phyloP scores from a whole-genome alignment of 2,113 vertebrate genomes.

The Saguinus imperator region DNA sequence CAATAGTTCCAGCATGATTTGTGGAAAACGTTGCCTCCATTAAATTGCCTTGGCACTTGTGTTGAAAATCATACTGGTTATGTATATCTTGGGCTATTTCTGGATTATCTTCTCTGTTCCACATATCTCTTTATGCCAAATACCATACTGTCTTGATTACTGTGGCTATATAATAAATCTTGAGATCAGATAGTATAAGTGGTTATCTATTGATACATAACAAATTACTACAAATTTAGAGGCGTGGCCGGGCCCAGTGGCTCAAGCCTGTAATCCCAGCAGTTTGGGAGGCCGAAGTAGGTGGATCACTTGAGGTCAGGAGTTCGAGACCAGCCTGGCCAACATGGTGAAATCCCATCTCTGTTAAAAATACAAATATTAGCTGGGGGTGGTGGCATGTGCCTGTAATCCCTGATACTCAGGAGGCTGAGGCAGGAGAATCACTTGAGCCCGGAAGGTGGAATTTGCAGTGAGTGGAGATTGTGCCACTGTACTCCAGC shows the following conservation, averaged over 20 bases:
- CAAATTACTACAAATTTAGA: background rate
- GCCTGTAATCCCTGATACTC: too few relatives aligned
- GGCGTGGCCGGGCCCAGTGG: background rate
- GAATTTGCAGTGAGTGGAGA: too few relatives aligned
- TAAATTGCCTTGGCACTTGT: constrained; percentile 5
- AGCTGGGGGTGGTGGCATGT: too few relatives aligned
- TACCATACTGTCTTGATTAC: background rate
- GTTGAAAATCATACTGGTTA: background rate
- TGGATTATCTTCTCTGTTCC: background rate
- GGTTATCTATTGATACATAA: background rate
- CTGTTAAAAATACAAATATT: too few relatives aligned
- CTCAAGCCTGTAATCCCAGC: too few relatives aligned
- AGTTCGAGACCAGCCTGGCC: too few relatives aligned
- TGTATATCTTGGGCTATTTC: background rate
- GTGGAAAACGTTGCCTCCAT: background rate
- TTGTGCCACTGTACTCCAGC: too few relatives aligned
- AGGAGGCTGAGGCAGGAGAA: too few relatives aligned
- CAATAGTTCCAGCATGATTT: background rate
- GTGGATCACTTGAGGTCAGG: too few relatives aligned
- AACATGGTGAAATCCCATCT: too few relatives aligned
- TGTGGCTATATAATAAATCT: background rate
- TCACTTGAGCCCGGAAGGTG: too few relatives aligned
- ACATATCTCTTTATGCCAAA: background rate
- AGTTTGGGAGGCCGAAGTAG: too few relatives aligned
- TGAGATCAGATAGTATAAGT: background rate